These are phyloP conservation scores for Celastrina argiolus DNA, from an alignment of 2,888 invertebrate genomes.

Conservation along the genomic window DNA sequence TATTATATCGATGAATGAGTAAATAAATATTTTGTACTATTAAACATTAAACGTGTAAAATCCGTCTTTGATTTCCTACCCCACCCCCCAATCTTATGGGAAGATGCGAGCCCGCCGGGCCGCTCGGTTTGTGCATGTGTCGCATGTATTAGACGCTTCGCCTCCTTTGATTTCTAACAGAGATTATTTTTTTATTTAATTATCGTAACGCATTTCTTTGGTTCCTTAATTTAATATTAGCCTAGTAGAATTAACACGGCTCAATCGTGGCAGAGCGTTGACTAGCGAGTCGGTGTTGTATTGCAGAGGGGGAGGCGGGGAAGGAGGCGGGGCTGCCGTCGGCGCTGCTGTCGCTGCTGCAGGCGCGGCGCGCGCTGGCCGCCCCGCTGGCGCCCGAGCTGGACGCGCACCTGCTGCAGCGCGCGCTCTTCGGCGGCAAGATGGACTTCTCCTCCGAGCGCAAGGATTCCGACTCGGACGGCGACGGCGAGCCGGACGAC, in stretches of 20 bases:
- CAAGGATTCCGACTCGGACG: constrained; percentile 71
- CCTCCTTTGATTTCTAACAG: constrained; percentile 74
- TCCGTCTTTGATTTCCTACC: constrained; percentile 50
- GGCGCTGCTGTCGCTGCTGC: constrained; percentile 69
- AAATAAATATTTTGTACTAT: constrained; percentile 69
- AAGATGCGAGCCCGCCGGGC: constrained; percentile 61
- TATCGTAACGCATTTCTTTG: constrained; percentile 78
- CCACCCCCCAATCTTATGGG: constrained; percentile 59
- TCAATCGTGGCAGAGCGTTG: constrained; percentile 67
- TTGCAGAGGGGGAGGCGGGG: constrained; percentile 55
- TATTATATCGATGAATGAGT: constrained; percentile 59
- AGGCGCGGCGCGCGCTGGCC: constrained; percentile 50
- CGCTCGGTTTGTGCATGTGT: constrained; percentile 73
- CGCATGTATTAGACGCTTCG: constrained; percentile 76
- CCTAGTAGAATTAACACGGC: constrained; percentile 77
- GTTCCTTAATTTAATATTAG: constrained; percentile 76
- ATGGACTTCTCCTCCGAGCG: constrained; percentile 43
- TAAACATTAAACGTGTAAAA: constrained; percentile 54
- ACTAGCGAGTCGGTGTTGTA: constrained; percentile 70
- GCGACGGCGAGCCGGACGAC: constrained; percentile 71
- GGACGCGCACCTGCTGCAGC: constrained; percentile 54
- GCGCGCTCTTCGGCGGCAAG: constrained; percentile 60
- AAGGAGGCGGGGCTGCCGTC: constrained; percentile 64
- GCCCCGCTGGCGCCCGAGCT: constrained; percentile 26
- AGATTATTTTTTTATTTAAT: constrained; percentile 56